Evolutionary conservation across 92 coral and sea anemone genomes (phyloP).

Genomic region (Phymanthus crucifer): DNA sequence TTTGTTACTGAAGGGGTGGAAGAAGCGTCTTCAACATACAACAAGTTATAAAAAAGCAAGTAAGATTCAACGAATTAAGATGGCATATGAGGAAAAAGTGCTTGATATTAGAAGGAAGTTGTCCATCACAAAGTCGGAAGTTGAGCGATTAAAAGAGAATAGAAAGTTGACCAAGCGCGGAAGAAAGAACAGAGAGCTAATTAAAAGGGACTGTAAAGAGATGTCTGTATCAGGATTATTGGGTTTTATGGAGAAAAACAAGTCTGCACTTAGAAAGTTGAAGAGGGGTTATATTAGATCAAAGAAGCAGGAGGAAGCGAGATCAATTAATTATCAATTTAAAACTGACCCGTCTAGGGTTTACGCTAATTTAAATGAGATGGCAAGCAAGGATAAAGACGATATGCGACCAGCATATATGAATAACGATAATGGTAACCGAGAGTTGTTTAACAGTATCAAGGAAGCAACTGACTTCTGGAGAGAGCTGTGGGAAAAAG

Average conservation of each 20-base stretch:
- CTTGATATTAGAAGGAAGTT: too few relatives aligned
- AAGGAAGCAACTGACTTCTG: neutral
- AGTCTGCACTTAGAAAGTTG: neutral
- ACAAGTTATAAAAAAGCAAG: too few relatives aligned
- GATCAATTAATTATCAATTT: neutral
- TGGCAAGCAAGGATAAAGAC: neutral
- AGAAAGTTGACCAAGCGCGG: too few relatives aligned
- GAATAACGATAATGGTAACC: neutral
- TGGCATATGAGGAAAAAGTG: too few relatives aligned
- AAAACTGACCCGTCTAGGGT: constrained; percentile 3
- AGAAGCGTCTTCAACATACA: too few relatives aligned
- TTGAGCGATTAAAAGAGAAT: too few relatives aligned
- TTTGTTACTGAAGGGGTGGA: too few relatives aligned
- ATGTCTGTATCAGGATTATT: neutral
- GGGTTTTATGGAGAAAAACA: neutral
- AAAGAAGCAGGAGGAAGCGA: neutral
- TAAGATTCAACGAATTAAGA: too few relatives aligned
- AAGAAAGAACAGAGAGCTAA: neutral
- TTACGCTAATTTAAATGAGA: neutral
- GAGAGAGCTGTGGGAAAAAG: neutral
- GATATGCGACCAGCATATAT: neutral
- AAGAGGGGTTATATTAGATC: neutral
- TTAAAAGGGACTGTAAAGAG: neutral
- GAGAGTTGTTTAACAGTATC: neutral
- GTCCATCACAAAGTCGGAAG: too few relatives aligned